A percentile compares a stretch with the other conserved stretches of the same genome.
Evolutionary conservation across 2,113 vertebrate species (phyloP).

Genomic region (Hemiprocne comata): DNA sequence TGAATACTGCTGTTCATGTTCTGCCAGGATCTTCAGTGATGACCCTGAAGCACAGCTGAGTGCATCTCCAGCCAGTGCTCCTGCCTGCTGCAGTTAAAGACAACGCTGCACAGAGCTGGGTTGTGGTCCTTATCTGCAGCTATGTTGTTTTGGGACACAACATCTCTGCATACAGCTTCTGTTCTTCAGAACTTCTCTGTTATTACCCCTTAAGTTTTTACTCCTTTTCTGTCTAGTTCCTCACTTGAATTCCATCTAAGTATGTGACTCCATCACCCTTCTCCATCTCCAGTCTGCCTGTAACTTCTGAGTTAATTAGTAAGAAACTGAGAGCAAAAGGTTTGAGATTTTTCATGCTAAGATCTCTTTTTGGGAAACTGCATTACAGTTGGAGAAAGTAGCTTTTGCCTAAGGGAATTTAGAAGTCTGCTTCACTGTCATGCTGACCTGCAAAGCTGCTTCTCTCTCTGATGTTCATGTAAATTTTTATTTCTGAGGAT

Average conservation of each 20-base stretch:
- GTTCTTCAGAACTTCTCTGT: neutral
- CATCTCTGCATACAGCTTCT: neutral
- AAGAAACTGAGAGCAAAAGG: slow-evolving; percentile 7
- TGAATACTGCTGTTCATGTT: neutral
- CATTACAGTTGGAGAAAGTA: neutral
- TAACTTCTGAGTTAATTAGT: neutral
- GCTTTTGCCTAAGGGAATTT: slow-evolving; percentile 24
- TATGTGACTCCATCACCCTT: neutral
- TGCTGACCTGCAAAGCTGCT: slow-evolving; percentile 55
- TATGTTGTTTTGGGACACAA: neutral
- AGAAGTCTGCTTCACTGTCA: neutral
- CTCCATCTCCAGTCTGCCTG: neutral
- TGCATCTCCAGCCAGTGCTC: neutral
- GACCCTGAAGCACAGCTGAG: neutral
- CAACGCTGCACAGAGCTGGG: rapidly evolving
- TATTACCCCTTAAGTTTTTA: neutral
- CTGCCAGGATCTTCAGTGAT: neutral
- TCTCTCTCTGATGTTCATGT: slow-evolving; percentile 29
- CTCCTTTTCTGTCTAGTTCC: neutral
- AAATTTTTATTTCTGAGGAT: slow-evolving; percentile 8
- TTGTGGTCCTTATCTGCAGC: neutral
- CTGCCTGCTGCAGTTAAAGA: neutral
- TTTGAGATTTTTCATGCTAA: neutral
- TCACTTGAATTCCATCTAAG: neutral
- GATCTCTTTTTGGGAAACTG: neutral